Evolutionary conservation across 2,888 invertebrate genomes (phyloP).

Genomic region (Pyrgus malvae): DNA sequence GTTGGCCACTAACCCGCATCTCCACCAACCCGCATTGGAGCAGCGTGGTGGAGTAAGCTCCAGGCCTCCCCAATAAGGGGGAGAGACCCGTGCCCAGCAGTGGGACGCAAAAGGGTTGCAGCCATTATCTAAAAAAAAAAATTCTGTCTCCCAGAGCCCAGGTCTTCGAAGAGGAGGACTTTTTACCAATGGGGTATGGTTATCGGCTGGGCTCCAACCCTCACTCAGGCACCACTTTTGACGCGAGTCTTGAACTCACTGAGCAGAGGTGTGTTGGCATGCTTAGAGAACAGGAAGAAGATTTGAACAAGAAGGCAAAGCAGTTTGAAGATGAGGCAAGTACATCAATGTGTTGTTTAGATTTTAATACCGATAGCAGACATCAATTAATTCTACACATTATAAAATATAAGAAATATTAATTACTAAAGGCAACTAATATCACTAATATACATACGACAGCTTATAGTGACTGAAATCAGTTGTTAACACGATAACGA

Average conservation of each 20-base stretch:
- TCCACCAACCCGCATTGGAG: too few species aligned
- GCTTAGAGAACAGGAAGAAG: conserved; percentile 95
- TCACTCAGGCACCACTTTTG: conserved; percentile 61
- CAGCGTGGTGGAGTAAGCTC: too few species aligned
- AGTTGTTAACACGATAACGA: too few species aligned
- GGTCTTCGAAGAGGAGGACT: conserved; percentile 98
- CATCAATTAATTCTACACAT: background rate
- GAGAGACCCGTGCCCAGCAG: too few species aligned
- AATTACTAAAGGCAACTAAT: too few species aligned
- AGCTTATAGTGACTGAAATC: too few species aligned
- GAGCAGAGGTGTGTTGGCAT: conserved; percentile 90
- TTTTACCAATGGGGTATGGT: conserved; percentile 95
- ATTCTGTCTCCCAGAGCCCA: conserved; percentile 82
- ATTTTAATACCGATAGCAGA: background rate
- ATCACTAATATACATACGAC: too few species aligned
- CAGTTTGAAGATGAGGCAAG: conserved; percentile 80
- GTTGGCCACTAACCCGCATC: too few species aligned
- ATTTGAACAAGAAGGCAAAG: conserved; percentile 87
- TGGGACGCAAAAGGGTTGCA: too few species aligned
- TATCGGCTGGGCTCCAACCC: conserved; percentile 87
- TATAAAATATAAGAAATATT: too few species aligned
- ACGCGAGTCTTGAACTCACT: conserved; percentile 87
- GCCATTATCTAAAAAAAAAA: background rate
- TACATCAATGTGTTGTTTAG: background rate
- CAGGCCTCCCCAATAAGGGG: too few species aligned